A percentile compares a stretch with the other conserved stretches of the same genome.
phyloP scores from a whole-genome alignment of 2,888 invertebrate genomes.

The Alentia gelatinosa region DNA sequence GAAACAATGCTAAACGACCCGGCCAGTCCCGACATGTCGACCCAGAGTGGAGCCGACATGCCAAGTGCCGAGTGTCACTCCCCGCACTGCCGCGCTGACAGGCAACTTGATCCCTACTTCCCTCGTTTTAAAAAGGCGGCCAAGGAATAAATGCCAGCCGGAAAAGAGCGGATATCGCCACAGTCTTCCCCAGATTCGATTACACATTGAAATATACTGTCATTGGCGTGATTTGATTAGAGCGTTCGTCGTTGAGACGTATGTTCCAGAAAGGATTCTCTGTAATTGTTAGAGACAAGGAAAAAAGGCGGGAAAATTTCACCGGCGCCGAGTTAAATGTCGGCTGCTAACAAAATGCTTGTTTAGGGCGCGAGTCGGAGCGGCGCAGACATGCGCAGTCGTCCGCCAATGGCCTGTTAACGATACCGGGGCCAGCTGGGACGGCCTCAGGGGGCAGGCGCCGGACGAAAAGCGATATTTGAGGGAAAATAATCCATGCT shows the following conservation, averaged over 20 bases:
- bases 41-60: neutral
- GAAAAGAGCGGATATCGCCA: too few species aligned
- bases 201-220: too few species aligned
- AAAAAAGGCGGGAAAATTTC: neutral
- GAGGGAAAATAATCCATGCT: conserved; percentile 20
- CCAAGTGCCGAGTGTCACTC: neutral
- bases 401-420: conserved; percentile 36
- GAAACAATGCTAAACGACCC: conserved; percentile 31
- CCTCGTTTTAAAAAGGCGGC: neutral
- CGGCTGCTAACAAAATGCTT: conserved; percentile 38
- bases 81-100: neutral
- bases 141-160: too few species aligned
- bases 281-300: neutral
- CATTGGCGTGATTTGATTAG: too few species aligned
- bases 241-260: too few species aligned
- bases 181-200: too few species aligned
- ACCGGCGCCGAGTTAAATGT: conserved; percentile 2
- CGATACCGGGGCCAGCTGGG: conserved; percentile 7
- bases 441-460: neutral
- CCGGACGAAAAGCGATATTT: conserved; percentile 1
- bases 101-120: conserved; percentile 2
- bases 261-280: neutral
- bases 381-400: conserved; percentile 20
- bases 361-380: neutral
- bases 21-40: neutral